phyloP scores from a whole-genome alignment of 37 sponge, comb jelly and placozoan genomes.

The Cliona cf. orientalis region DNA sequence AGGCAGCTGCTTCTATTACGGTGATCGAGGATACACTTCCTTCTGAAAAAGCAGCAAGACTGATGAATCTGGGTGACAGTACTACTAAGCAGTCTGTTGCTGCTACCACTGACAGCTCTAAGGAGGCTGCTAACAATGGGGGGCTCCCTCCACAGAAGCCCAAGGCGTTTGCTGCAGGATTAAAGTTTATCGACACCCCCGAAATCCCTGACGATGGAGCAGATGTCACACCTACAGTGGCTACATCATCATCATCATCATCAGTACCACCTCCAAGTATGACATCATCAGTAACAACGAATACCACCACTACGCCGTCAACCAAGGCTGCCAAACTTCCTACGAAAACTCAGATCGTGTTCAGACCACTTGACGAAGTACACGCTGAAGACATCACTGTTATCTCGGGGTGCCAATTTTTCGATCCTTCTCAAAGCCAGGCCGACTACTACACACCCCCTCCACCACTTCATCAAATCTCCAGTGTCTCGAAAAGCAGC shows the following conservation, averaged over 20 bases:
- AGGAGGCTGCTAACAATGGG: conserved; percentile 3
- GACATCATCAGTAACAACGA: too few species aligned
- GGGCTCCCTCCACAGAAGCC: neutral
- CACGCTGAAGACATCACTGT: neutral
- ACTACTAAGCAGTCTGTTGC: neutral
- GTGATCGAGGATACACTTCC: neutral
- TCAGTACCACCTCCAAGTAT: neutral
- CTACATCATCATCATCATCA: too few species aligned
- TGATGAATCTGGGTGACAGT: too few species aligned
- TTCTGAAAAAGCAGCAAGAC: neutral
- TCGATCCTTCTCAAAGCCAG: conserved; percentile 28
- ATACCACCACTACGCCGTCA: too few species aligned
- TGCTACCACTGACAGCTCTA: neutral
- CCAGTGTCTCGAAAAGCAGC: neutral
- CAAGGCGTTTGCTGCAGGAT: conserved; percentile 1
- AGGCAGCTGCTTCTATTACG: neutral
- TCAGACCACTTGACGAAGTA: neutral
- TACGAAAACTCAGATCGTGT: conserved; percentile 14
- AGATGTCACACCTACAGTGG: neutral
- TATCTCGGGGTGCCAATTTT: conserved; percentile 16
- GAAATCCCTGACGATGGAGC: neutral
- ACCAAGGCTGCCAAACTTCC: too few species aligned
- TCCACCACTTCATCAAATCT: too few species aligned
- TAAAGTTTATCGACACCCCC: conserved; percentile 14
- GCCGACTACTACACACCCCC: neutral